Percentiles rank a stretch among this genome's conserved stretches.
phyloP scores from a whole-genome alignment of 2,888 invertebrate genomes.

The Volucella zonaria region DNA sequence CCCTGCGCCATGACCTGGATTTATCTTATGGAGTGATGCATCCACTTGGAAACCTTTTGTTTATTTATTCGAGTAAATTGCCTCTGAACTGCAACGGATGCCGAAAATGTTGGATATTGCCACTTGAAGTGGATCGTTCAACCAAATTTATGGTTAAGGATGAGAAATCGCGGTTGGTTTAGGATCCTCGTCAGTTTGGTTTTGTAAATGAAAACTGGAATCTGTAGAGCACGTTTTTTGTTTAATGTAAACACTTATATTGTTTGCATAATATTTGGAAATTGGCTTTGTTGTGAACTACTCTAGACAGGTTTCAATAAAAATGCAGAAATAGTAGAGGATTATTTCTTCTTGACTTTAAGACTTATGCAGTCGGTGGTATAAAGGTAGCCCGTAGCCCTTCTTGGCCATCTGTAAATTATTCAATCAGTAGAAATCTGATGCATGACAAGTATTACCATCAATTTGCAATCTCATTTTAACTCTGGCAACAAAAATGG shows the following conservation, averaged over 20 bases:
- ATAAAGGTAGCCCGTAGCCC: too few species aligned
- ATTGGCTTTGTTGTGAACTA: too few species aligned
- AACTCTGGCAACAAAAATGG: too few species aligned
- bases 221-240: background rate
- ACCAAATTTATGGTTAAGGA: conserved; percentile 39
- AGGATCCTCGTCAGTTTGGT: conserved; percentile 69
- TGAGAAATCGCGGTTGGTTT: conserved; percentile 69
- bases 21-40: background rate
- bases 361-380: too few species aligned
- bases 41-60: conserved; percentile 8
- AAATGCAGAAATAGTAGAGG: too few species aligned
- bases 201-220: conserved; percentile 41
- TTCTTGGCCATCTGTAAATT: too few species aligned
- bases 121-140: conserved; percentile 69
- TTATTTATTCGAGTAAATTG: conserved; percentile 61
- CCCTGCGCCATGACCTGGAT: background rate
- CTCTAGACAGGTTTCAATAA: too few species aligned
- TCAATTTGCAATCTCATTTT: too few species aligned
- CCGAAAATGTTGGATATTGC: conserved; percentile 72
- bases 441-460: too few species aligned
- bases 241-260: background rate
- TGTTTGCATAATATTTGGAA: background rate
- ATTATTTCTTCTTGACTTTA: too few species aligned
- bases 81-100: conserved; percentile 47
- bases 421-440: too few species aligned